Conservation (phyloP, 2,797 vertebrate species). For the Chaenodraco wilsoni region DNA sequence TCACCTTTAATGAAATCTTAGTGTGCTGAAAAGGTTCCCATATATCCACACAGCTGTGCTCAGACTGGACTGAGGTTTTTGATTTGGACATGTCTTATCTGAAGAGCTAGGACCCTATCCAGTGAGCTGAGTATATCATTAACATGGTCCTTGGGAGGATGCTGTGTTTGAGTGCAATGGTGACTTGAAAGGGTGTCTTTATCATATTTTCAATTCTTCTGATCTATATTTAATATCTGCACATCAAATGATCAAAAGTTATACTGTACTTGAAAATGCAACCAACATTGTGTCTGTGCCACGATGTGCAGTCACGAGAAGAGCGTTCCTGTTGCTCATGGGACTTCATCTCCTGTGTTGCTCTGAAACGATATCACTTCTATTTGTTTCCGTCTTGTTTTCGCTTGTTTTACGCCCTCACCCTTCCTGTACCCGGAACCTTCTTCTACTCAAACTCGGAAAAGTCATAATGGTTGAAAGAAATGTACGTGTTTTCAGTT, state of each 20-base stretch:
- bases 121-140: slow-evolving; percentile 24
- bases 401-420: slow-evolving; percentile 9
- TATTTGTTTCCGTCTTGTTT: slow-evolving; percentile 25
- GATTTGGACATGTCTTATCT: slow-evolving; percentile 4
- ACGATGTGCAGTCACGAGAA: slow-evolving; percentile 41
- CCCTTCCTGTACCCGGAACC: slow-evolving; percentile 22
- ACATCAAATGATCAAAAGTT: slow-evolving; percentile 28
- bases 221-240: slow-evolving; percentile 40
- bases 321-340: slow-evolving; percentile 30
- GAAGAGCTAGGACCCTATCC: slow-evolving; percentile 5
- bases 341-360: slow-evolving; percentile 41
- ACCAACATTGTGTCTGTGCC: slow-evolving; percentile 45
- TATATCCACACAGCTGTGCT: slow-evolving; percentile 18
- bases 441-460: slow-evolving; percentile 47
- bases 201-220: slow-evolving; percentile 21
- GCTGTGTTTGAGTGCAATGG: slow-evolving; percentile 54
- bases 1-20: slow-evolving; percentile 3
- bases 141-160: slow-evolving; percentile 51
- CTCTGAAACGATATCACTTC: slow-evolving; percentile 55
- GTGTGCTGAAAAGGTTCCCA: not conserved
- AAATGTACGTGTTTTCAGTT: slow-evolving; percentile 56
- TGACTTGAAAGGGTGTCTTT: slow-evolving; percentile 37
- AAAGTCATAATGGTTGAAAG: slow-evolving; percentile 53
- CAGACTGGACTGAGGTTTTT: slow-evolving; percentile 1
- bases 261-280: slow-evolving; percentile 36